Evolutionary conservation across 2,113 vertebrate genomes (phyloP).

Genomic region (Nannobrachium achirus): DNA sequence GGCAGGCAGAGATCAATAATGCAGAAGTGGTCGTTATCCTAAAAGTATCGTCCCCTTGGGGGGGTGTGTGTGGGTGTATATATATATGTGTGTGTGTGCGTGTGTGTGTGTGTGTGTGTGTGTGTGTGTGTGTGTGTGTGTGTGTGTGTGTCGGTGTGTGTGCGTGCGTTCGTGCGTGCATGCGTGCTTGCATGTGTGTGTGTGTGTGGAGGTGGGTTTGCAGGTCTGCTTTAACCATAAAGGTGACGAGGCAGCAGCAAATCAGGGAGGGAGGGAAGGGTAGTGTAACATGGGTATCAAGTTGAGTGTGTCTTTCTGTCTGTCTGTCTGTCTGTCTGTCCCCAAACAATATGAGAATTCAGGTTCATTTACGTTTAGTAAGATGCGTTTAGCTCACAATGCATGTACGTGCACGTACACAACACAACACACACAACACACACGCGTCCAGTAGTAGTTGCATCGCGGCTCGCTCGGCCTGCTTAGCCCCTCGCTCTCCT

Average conservation of each 20-base stretch:
- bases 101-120: constrained; percentile 16
- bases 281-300: not conserved
- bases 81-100: constrained; percentile 20
- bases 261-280: constrained; percentile 39
- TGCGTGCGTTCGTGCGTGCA: not conserved
- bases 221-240: constrained; percentile 64
- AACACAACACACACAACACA: constrained; percentile 30
- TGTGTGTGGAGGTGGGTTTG: constrained; percentile 22
- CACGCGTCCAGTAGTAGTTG: not conserved
- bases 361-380: constrained; percentile 62
- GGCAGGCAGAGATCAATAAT: constrained; percentile 75
- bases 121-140: constrained; percentile 15
- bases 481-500: constrained; percentile 7
- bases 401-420: not conserved
- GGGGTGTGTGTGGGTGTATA: not conserved
- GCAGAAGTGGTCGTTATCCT: constrained; percentile 81
- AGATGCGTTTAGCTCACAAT: constrained; percentile 19
- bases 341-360: constrained; percentile 24
- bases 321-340: constrained; percentile 1
- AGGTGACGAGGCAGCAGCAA: constrained; percentile 68
- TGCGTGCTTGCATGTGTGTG: constrained; percentile 31
- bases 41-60: constrained; percentile 78
- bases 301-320: constrained; percentile 11
- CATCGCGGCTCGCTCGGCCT: not conserved
- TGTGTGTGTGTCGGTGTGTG: constrained; percentile 34